Base-by-base conservation (phyloP, 2,113 vertebrate genomes). In the Lycaon pictus region DNA sequence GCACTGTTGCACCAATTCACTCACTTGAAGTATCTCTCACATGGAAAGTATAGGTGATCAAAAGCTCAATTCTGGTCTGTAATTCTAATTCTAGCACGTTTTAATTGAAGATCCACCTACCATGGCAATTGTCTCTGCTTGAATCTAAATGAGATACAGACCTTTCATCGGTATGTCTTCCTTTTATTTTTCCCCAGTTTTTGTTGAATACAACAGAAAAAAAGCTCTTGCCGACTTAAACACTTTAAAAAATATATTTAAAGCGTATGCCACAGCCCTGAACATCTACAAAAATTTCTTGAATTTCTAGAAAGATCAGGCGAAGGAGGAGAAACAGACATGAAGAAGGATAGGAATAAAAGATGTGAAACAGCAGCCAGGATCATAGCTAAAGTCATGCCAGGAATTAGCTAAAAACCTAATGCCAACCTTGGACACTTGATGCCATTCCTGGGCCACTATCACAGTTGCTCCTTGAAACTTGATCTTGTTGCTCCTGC, bases 1-100 rank as follows among this genome's bases (percentile, higher is more conserved):
- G 7, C 43, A 53, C 51, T 51, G 11, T 23, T n/a, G 4, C 2
- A 81, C 2, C 29, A 82, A 4, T 63, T 93, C 65, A 89, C n/a
- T 72, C 48, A n/a, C 2, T 48, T 69, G 15, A 3, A 43, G 6
- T 6, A 27, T 56, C 19, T 77, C 4, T n/a, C 25, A 55, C 17
- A 55, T 37, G 15, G 32, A 82, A 53, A 86, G 67, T 37, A 1
- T 48, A 84, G 60, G 22, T 58, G 35, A 81, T 27, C 58, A 0
- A n/a, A 58, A 81, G 12, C 19, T 69, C 53, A 93, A 4, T 48
- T 63, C 2, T 17, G 1, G 27, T 76, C 53, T 37, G 3, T 86
- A 51, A 69, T 84, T 87, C n/a, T 65, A 93, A 95, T 71, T 92
- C 85, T 27, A 72, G 25, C 12, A 69, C 13, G 43, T 88, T 48